Percentiles rank a stretch among this genome's conserved stretches.
phyloP scores from a whole-genome alignment of 2,113 vertebrate species.

The Lepus americanus region DNA sequence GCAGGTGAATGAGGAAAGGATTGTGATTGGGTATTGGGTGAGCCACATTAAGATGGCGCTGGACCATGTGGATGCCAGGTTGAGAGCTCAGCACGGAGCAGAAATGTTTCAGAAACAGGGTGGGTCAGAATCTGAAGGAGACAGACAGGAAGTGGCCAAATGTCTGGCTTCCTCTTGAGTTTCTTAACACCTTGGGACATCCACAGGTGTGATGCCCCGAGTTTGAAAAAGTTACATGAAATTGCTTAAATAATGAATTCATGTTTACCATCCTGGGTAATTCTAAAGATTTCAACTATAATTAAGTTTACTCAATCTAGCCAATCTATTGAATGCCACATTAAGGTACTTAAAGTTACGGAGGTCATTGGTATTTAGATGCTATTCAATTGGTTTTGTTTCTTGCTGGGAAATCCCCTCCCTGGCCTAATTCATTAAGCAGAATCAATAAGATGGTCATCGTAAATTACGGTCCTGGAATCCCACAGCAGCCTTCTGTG shows the following conservation, averaged over 20 bases:
- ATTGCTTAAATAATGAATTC: constrained; percentile 54
- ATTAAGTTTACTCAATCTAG: constrained; percentile 64
- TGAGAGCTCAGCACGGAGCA: background rate
- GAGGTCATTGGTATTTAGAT: constrained; percentile 54
- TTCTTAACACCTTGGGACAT: constrained; percentile 37
- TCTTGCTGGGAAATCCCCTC: constrained; percentile 58
- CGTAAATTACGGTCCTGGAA: constrained; percentile 40
- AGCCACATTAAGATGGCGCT: background rate
- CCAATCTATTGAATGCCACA: constrained; percentile 60
- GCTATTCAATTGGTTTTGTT: constrained; percentile 24
- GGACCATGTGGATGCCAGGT: background rate
- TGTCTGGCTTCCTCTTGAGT: constrained; percentile 5
- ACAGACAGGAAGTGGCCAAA: background rate
- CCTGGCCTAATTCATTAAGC: constrained; percentile 33
- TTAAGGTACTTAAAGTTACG: constrained; percentile 24
- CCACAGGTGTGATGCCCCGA: background rate
- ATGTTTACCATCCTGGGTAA: constrained; percentile 28
- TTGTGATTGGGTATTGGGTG: background rate
- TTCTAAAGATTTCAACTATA: constrained; percentile 44
- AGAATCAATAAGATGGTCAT: constrained; percentile 67
- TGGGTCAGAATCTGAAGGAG: constrained; percentile 2
- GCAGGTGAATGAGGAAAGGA: background rate
- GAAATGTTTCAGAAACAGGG: constrained; percentile 15
- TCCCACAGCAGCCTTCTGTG: constrained; percentile 37
- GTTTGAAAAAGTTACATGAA: constrained; percentile 50